These are phyloP conservation scores for Pseudopodoces humilis DNA, from an alignment of 2,113 vertebrate genomes.

Conservation along the genomic window DNA sequence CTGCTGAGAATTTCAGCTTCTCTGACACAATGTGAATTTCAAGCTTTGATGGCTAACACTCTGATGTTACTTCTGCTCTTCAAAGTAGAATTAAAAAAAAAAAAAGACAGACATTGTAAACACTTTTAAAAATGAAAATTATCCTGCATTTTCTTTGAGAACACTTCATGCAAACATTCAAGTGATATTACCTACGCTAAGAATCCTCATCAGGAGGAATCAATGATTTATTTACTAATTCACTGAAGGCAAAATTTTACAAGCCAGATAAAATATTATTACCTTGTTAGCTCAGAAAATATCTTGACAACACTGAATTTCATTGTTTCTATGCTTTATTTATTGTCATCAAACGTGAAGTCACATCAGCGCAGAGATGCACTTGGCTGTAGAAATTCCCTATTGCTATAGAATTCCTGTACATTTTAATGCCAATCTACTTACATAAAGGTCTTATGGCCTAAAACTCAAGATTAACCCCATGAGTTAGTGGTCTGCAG, in stretches of 20 bases:
- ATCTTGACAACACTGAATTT: slow-evolving; percentile 34
- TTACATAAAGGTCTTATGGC: background rate
- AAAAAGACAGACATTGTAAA: slow-evolving; percentile 1
- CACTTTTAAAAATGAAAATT: slow-evolving; percentile 47
- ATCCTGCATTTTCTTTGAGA: slow-evolving; percentile 43
- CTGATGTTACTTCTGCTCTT: background rate
- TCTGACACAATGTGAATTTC: slow-evolving; percentile 12
- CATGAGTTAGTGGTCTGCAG: background rate
- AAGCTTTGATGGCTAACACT: background rate
- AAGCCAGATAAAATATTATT: slow-evolving; percentile 50
- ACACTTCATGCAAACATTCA: slow-evolving; percentile 52
- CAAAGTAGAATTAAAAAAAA: background rate
- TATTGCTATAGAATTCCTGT: background rate
- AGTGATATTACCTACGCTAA: slow-evolving; percentile 49
- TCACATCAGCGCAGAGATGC: background rate
- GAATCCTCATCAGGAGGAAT: slow-evolving; percentile 52
- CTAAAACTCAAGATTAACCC: background rate
- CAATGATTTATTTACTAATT: slow-evolving; percentile 60
- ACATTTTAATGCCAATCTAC: background rate
- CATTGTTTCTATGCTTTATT: slow-evolving; percentile 51
- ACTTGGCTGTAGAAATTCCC: background rate
- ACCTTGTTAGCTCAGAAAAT: slow-evolving; percentile 57
- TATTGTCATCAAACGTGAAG: slow-evolving; percentile 9
- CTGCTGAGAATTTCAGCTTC: background rate
- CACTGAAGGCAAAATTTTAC: slow-evolving; percentile 58